Evolutionary conservation across 1,140 invertebrate genomes (phyloP).

Genomic region (Hyles vespertilio): DNA sequence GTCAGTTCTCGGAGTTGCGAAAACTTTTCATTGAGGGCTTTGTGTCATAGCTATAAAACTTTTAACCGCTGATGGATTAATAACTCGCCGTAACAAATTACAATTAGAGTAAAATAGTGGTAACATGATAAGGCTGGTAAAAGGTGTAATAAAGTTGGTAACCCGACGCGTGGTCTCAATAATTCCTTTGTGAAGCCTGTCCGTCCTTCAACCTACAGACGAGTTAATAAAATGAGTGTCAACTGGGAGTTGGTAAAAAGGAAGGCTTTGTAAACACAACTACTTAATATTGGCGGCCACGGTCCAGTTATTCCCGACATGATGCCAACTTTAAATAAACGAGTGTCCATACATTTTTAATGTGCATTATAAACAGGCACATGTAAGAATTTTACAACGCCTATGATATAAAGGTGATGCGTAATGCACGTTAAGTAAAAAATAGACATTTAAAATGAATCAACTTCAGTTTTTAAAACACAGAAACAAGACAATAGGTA

Average conservation of each 20-base stretch:
- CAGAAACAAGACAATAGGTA: no score
- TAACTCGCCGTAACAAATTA: no score
- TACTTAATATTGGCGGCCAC: slow-evolving; percentile 31
- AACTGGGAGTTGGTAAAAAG: slow-evolving; percentile 21
- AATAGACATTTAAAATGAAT: no score
- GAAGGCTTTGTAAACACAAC: slow-evolving; percentile 19
- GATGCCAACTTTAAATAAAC: slow-evolving; percentile 10
- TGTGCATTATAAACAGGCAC: neutral
- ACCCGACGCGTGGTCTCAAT: slow-evolving; percentile 3
- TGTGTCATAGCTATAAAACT: no score
- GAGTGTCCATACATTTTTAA: slow-evolving; percentile 16
- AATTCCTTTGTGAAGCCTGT: slow-evolving; percentile 13
- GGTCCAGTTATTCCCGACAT: slow-evolving; percentile 7
- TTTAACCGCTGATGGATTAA: no score
- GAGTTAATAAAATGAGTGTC: slow-evolving; percentile 16
- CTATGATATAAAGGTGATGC: neutral
- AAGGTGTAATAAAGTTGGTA: neutral
- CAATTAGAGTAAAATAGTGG: no score
- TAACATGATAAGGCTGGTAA: no score
- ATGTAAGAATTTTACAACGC: neutral
- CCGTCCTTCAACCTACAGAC: slow-evolving; percentile 12
- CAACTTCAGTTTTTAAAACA: no score
- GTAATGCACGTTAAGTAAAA: neutral
- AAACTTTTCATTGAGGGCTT: no score
- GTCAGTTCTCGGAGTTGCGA: no score